Evolutionary conservation across 2,113 vertebrate genomes (phyloP).

Genomic region (Orcinus orca): DNA sequence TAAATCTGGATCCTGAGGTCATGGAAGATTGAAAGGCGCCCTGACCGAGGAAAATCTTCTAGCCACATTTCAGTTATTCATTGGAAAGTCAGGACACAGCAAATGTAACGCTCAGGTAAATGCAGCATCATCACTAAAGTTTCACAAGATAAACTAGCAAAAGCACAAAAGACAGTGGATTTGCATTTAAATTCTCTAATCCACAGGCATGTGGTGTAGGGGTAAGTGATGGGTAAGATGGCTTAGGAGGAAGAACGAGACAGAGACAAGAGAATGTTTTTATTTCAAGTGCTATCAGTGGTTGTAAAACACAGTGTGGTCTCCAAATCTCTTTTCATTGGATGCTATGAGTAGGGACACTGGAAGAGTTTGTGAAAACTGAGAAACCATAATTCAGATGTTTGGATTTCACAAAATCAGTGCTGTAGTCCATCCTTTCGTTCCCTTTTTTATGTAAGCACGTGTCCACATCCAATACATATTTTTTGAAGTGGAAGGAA

Average conservation of each 20-base stretch:
- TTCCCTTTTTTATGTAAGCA: neutral
- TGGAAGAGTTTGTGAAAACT: neutral
- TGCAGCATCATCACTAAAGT: accelerated
- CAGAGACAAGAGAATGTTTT: neutral
- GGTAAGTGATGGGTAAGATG: too few relatives aligned
- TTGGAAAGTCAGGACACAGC: neutral
- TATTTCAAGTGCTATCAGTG: neutral
- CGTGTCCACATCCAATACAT: neutral
- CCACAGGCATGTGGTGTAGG: neutral
- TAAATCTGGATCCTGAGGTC: neutral
- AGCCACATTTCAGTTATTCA: neutral
- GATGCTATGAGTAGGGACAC: neutral
- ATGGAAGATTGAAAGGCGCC: neutral
- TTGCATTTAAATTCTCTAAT: neutral
- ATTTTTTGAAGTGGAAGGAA: neutral
- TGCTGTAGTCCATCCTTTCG: neutral
- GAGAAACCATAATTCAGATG: neutral
- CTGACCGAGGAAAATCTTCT: conserved; percentile 41
- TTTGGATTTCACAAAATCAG: neutral
- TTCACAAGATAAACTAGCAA: neutral
- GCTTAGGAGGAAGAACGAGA: neutral
- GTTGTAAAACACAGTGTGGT: accelerated
- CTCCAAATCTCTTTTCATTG: neutral
- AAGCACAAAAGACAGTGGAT: neutral
- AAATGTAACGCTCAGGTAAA: neutral